phyloP scores from a whole-genome alignment of 2,113 vertebrate genomes.

The Geococcyx californianus region DNA sequence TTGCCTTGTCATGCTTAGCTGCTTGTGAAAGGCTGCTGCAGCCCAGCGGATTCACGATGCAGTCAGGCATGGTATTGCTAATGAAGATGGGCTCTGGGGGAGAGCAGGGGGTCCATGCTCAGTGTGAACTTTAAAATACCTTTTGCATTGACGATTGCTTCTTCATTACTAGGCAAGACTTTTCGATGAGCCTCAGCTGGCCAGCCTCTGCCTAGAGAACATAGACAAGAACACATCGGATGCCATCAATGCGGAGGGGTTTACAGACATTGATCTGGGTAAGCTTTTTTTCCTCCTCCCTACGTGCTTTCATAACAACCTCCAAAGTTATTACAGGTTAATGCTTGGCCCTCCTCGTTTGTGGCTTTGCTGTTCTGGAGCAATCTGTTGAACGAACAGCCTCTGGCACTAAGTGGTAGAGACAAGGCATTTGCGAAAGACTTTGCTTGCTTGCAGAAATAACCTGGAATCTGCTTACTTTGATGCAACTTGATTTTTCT shows the following conservation, averaged over 20 bases:
- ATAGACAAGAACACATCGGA: slow-evolving; percentile 97
- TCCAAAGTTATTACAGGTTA: neutral
- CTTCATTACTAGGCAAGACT: slow-evolving; percentile 82
- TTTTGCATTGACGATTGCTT: neutral
- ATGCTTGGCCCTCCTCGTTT: neutral
- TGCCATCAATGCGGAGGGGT: slow-evolving; percentile 92
- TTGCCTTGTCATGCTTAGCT: slow-evolving; percentile 8
- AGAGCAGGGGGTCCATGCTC: neutral
- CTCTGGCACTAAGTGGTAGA: neutral
- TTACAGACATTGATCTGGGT: slow-evolving; percentile 96
- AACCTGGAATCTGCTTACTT: slow-evolving; percentile 9
- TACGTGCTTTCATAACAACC: neutral
- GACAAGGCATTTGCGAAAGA: neutral
- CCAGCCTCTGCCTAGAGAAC: slow-evolving; percentile 95
- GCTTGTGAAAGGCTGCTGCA: neutral
- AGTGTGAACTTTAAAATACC: neutral
- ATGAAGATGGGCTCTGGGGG: neutral
- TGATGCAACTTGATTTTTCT: neutral
- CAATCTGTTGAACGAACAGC: neutral
- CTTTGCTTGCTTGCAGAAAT: neutral
- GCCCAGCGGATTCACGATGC: neutral
- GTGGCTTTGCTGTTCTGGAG: neutral
- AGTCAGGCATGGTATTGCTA: neutral
- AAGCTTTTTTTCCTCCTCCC: neutral
- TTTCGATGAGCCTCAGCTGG: slow-evolving; percentile 95